Conservation (phyloP, 2,797 vertebrate species). For the Amniataba percoides region DNA sequence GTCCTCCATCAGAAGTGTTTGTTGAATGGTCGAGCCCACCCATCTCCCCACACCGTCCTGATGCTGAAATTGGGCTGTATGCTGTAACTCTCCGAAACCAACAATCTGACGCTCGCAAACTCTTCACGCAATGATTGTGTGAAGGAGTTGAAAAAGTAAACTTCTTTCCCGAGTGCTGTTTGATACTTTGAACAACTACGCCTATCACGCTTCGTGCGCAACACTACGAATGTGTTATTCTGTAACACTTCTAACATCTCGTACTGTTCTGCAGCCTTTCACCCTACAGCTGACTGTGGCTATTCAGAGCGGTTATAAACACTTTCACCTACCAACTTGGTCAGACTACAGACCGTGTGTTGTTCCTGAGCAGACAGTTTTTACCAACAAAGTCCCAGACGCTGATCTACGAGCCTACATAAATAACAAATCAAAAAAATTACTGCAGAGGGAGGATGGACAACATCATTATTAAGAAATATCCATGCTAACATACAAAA, state of each 20-base stretch:
- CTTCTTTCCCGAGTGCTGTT: background rate
- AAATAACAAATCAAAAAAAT: background rate
- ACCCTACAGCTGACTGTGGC: too few species aligned
- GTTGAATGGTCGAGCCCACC: background rate
- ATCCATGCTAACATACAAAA: too few species aligned
- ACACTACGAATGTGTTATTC: background rate
- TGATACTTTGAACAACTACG: background rate
- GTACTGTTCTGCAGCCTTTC: background rate
- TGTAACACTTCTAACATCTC: background rate
- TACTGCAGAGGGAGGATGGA: background rate
- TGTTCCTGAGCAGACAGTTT: background rate
- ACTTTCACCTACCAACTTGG: background rate
- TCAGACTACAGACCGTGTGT: background rate
- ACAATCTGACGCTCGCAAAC: background rate
- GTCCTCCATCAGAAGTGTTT: conserved; percentile 4
- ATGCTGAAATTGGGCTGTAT: background rate
- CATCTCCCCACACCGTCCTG: background rate
- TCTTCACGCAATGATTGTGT: background rate
- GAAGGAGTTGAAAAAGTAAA: background rate
- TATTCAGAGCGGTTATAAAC: background rate
- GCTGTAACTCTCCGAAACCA: background rate
- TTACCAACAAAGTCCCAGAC: too few species aligned
- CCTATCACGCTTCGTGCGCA: background rate
- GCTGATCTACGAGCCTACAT: too few species aligned
- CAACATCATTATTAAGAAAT: too few species aligned